Evolutionary conservation across 1,140 invertebrate genomes (phyloP).

Genomic region (Drosophila lini): DNA sequence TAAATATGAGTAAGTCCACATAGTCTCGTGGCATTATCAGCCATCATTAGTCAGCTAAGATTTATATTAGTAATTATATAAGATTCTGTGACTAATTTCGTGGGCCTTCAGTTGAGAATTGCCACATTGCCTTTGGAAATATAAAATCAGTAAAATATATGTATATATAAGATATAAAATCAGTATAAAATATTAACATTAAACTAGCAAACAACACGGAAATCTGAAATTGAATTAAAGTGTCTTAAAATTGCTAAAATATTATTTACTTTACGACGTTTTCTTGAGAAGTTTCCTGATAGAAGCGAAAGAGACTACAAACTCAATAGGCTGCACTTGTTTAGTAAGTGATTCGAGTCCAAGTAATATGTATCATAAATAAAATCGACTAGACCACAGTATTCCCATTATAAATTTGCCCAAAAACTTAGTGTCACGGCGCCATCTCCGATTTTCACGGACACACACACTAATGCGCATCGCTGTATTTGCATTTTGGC

Average conservation of each 20-base stretch:
- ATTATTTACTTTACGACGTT: too few species aligned
- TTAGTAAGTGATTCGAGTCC: too few species aligned
- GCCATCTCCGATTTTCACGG: constrained; percentile 12
- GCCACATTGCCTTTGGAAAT: background rate
- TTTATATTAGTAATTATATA: background rate
- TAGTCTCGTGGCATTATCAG: background rate
- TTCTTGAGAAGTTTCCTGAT: background rate
- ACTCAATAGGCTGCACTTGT: too few species aligned
- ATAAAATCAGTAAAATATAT: background rate
- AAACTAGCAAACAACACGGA: background rate
- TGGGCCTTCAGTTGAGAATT: background rate
- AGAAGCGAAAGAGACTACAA: too few species aligned
- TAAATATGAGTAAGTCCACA: background rate
- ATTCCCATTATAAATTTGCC: background rate
- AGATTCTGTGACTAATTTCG: background rate
- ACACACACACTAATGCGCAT: constrained; percentile 7
- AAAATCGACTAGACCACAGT: background rate
- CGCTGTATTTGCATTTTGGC: constrained; percentile 61
- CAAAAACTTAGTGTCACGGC: constrained; percentile 1
- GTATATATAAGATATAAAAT: too few species aligned
- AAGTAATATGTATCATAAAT: background rate
- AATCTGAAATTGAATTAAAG: background rate
- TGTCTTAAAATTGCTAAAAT: background rate
- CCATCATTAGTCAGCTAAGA: too few species aligned
- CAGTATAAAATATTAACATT: too few species aligned